Percentiles rank a stretch among this genome's conserved stretches.
Evolutionary conservation across 2,888 invertebrate genomes (phyloP).

Genomic region (Gortyna flavago): DNA sequence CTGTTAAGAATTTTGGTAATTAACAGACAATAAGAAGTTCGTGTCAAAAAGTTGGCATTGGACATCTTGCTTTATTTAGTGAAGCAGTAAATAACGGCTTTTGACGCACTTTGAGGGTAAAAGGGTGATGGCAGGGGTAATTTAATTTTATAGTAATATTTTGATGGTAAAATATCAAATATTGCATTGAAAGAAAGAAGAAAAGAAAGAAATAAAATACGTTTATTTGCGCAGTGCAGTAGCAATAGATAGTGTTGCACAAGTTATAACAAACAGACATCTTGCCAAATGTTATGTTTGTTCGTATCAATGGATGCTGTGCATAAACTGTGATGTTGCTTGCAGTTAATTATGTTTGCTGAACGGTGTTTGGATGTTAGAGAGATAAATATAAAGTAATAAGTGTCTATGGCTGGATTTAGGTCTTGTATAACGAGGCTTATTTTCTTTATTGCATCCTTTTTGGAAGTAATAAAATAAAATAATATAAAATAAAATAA

Average conservation of each 20-base stretch:
- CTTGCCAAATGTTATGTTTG: conserved; percentile 57
- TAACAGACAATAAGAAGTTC: conserved; percentile 56
- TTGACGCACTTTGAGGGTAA: conserved; percentile 22
- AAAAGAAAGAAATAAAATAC: too few relatives aligned
- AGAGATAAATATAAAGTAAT: neutral
- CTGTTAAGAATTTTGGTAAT: conserved; percentile 65
- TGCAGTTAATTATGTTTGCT: conserved; percentile 40
- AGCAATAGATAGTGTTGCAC: conserved; percentile 25
- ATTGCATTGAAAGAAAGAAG: too few relatives aligned
- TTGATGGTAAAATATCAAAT: neutral
- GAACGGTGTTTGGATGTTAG: neutral
- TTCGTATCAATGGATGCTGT: conserved; percentile 41
- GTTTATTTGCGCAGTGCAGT: too few relatives aligned
- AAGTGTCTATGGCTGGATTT: too few relatives aligned
- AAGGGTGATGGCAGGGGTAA: conserved; percentile 11
- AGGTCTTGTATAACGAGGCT: too few relatives aligned
- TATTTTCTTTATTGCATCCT: too few relatives aligned
- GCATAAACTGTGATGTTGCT: conserved; percentile 21
- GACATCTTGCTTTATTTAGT: conserved; percentile 46
- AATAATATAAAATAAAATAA: too few relatives aligned
- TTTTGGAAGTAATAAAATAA: neutral
- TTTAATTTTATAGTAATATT: conserved; percentile 36
- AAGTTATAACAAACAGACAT: conserved; percentile 51
- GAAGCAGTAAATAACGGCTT: conserved; percentile 49
- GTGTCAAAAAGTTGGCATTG: conserved; percentile 53